Percentiles rank a stretch among this genome's conserved stretches.
Conservation (phyloP, 2,888 invertebrate species). For the Cephus nigrinus region DNA sequence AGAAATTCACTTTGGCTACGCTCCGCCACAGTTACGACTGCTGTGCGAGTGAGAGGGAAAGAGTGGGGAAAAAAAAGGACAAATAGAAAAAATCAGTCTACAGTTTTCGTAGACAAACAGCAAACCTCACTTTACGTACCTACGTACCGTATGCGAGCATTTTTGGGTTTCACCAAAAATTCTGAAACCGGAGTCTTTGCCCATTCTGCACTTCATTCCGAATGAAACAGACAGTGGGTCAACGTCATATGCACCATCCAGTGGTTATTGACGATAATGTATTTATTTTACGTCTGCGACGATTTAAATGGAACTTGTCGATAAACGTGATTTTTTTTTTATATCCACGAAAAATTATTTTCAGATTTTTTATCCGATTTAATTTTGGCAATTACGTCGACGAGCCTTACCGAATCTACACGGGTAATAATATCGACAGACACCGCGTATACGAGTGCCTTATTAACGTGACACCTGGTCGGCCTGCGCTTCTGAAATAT, state of each 20-base stretch:
- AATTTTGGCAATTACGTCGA: neutral
- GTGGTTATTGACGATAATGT: neutral
- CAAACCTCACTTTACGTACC: neutral
- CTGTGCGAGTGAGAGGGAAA: neutral
- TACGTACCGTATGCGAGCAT: neutral
- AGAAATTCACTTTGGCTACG: conserved; percentile 1
- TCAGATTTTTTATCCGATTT: neutral
- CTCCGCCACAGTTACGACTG: neutral
- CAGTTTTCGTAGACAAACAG: neutral
- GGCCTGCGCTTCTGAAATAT: neutral
- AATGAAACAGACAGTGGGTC: neutral
- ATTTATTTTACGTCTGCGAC: neutral
- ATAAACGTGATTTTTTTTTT: neutral
- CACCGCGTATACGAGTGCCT: neutral
- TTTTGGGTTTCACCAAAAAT: neutral
- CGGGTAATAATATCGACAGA: neutral
- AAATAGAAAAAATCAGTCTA: neutral
- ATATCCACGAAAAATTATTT: neutral
- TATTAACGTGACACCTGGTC: neutral
- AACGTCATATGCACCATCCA: neutral
- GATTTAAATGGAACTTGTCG: conserved; percentile 5
- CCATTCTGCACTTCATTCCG: neutral
- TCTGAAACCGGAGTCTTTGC: neutral
- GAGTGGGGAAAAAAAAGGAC: too few species aligned
- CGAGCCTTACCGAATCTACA: neutral